Percentiles rank a stretch among this genome's conserved stretches.
Conservation (phyloP, 2,888 invertebrate species). For the Ochropleura leucogaster region DNA sequence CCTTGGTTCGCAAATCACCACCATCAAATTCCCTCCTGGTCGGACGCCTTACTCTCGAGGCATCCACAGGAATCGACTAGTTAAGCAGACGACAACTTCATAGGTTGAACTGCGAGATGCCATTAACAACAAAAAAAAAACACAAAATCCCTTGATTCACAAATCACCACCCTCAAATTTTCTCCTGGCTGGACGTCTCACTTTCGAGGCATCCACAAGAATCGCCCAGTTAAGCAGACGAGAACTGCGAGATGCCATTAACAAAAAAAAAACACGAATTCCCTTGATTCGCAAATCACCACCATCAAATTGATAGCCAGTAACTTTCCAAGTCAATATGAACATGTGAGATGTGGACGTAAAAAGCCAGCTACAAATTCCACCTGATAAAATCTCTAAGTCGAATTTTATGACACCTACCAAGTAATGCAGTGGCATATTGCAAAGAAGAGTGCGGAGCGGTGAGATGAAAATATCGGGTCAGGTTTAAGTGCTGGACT, state of each 20-base stretch:
- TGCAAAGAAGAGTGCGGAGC: constrained; percentile 21
- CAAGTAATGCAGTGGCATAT: constrained; percentile 37
- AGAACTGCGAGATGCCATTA: too few relatives aligned
- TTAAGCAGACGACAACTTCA: too few relatives aligned
- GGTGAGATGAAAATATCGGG: constrained; percentile 19
- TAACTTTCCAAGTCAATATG: constrained; percentile 6
- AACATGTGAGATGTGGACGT: background rate
- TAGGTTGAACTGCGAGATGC: too few relatives aligned
- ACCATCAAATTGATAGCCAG: background rate
- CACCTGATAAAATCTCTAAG: constrained; percentile 44
- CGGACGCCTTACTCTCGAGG: too few relatives aligned
- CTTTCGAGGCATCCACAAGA: too few relatives aligned
- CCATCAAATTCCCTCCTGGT: background rate
- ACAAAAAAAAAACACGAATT: too few relatives aligned
- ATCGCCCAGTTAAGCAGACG: too few relatives aligned
- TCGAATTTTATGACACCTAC: constrained; percentile 43
- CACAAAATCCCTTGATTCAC: too few relatives aligned
- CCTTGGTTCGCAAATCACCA: background rate
- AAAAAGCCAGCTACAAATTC: constrained; percentile 22
- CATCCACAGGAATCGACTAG: too few relatives aligned
- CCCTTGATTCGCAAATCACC: background rate
- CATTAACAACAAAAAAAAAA: too few relatives aligned
- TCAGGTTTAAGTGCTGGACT: constrained; percentile 10
- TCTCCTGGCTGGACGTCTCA: too few relatives aligned
- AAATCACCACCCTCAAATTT: too few relatives aligned